Base-by-base conservation (phyloP, 2,113 vertebrate species). In the Chunga burmeisteri region DNA sequence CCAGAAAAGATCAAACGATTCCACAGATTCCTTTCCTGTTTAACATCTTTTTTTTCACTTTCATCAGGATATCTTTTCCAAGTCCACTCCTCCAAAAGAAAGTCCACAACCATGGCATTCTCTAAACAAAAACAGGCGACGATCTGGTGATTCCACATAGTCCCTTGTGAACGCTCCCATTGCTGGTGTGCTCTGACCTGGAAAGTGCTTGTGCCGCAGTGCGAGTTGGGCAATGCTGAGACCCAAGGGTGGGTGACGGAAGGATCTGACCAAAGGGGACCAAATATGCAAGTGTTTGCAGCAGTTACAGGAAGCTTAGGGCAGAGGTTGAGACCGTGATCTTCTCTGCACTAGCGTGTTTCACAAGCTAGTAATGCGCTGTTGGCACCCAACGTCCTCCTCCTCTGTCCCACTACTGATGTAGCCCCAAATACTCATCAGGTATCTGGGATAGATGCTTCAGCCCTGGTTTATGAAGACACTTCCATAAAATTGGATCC, bases 141-240 rank as follows among this genome's bases (percentile, higher is more conserved):
- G 68, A 81, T 23, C 13, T 0, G 0, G 30, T 44, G n/a, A 49
- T 66, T 42, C 59, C 47, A 40, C 13, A 4, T 2, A 53, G 58
- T 62, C 8, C 55, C 42, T 29, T 58, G 36, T 1, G 4, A 84
- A 20, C 32, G 26, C 36, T 46, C 5, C 10, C 34, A 5, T 20
- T 30, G 61, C 42, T 47, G 25, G 13, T 17, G 16, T 20, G 78
- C 53, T 61, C 47, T 15, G 34, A 53, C 5, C 62, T 61, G 53
- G 27, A 21, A 91, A 47, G 29, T 6, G 38, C 42, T 58, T 4
- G 7, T 5, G 6, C 34, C 70, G 68, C 78, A 59, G 42, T 6
- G 30, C 1, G 1, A 72, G 5, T 20, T 30, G 9, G 38, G 21
- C n/a, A 63, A 32, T 18, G 26, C n/a, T 0, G 2, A 86, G 63